Evolutionary conservation across 2,888 invertebrate species (phyloP).

Genomic region (Panorpa germanica): DNA sequence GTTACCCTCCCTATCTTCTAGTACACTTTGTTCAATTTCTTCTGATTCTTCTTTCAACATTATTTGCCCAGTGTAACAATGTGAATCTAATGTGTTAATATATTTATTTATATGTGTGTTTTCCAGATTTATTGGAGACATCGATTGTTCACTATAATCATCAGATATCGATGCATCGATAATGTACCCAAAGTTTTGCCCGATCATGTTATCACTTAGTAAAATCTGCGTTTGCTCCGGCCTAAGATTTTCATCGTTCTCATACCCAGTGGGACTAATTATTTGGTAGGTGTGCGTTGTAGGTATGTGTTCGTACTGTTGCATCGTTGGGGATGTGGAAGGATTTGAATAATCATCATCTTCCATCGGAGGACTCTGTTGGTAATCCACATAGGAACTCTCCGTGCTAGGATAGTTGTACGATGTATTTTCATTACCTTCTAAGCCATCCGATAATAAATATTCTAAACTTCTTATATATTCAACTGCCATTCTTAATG

Average conservation of each 20-base stretch:
- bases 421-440: slow-evolving; percentile 27
- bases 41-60: no score
- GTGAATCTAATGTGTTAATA: slow-evolving; percentile 18
- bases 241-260: slow-evolving; percentile 40
- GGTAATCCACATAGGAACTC: slow-evolving; percentile 6
- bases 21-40: no score
- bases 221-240: no score
- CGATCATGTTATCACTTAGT: no score
- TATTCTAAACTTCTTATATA: slow-evolving; percentile 70
- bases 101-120: slow-evolving; percentile 28
- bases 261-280: slow-evolving; percentile 33
- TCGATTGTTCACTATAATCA: slow-evolving; percentile 27
- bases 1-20: no score
- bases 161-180: slow-evolving; percentile 19
- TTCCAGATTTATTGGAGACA: slow-evolving; percentile 29
- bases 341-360: slow-evolving; percentile 22
- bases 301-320: slow-evolving; percentile 38
- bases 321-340: slow-evolving; percentile 25
- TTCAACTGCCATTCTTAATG: slow-evolving; percentile 75
- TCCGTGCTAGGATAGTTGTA: slow-evolving; percentile 11
- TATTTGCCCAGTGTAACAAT: no score
- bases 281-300: slow-evolving; percentile 42
- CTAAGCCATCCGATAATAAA: slow-evolving; percentile 46
- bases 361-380: slow-evolving; percentile 15
- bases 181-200: slow-evolving; percentile 11